Evolutionary conservation across 2,113 vertebrate genomes (phyloP).

Genomic region (Martes martes): DNA sequence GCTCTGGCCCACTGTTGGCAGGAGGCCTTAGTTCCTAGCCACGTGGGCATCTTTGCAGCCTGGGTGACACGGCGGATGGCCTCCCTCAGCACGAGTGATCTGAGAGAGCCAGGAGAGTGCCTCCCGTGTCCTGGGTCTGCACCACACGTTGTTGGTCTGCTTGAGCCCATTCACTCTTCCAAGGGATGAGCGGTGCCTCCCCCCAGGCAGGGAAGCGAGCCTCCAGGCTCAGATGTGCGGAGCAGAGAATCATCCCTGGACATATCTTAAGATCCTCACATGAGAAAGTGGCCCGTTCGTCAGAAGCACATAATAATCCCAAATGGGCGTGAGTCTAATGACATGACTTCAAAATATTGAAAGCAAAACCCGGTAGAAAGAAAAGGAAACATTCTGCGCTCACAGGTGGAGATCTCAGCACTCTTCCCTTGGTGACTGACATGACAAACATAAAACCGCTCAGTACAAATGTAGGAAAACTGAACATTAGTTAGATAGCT

Average conservation of each 20-base stretch:
- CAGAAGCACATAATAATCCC: neutral
- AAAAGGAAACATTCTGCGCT: neutral
- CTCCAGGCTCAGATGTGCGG: neutral
- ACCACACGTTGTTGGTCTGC: neutral
- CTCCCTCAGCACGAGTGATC: neutral
- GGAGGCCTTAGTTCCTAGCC: neutral
- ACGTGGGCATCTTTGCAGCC: neutral
- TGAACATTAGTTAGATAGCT: neutral
- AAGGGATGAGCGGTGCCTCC: neutral
- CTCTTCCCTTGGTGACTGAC: neutral
- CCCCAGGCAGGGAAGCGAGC: neutral
- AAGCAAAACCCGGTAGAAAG: neutral
- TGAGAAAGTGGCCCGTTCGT: neutral
- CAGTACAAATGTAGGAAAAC: neutral
- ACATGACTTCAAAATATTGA: neutral
- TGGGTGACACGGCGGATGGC: neutral
- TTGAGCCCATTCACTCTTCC: neutral
- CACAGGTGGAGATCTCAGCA: neutral
- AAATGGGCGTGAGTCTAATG: neutral
- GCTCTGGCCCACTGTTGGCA: neutral
- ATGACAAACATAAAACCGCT: neutral
- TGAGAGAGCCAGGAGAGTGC: neutral
- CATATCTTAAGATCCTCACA: neutral
- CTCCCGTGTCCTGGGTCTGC: neutral
- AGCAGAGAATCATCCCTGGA: neutral